These are phyloP conservation scores for Nomada fucata DNA, from an alignment of 2,888 invertebrate genomes.

Conservation along the genomic window DNA sequence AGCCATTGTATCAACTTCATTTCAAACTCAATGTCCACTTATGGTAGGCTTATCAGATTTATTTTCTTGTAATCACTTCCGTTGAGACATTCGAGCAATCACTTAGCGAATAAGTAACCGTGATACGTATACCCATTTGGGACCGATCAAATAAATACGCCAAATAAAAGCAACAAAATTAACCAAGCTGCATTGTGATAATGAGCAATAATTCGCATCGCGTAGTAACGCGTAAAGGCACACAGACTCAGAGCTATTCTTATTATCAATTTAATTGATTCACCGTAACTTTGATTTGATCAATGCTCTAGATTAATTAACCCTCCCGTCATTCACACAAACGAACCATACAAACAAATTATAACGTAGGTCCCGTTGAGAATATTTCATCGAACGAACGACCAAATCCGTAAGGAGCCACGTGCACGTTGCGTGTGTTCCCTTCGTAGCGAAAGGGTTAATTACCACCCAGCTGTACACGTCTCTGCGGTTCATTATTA, in stretches of 20 bases:
- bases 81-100: not conserved
- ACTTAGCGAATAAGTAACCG: too few species aligned
- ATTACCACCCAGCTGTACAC: constrained; percentile 26
- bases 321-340: too few species aligned
- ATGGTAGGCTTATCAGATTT: not conserved
- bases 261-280: too few species aligned
- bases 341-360: too few species aligned
- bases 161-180: too few species aligned
- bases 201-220: too few species aligned
- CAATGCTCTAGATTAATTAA: too few species aligned
- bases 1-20: constrained; percentile 28
- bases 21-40: constrained; percentile 30
- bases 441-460: constrained; percentile 2
- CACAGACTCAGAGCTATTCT: too few species aligned
- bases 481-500: constrained; percentile 30
- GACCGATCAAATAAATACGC: not conserved
- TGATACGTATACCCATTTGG: not conserved
- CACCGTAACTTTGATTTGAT: too few species aligned
- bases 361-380: too few species aligned
- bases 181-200: too few species aligned
- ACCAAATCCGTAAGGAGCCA: not conserved
- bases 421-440: not conserved
- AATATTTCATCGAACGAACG: not conserved
- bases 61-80: not conserved
- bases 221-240: too few species aligned